Evolutionary conservation across 2,888 invertebrate species (phyloP).

Genomic region (Caenorhabditis afra): DNA sequence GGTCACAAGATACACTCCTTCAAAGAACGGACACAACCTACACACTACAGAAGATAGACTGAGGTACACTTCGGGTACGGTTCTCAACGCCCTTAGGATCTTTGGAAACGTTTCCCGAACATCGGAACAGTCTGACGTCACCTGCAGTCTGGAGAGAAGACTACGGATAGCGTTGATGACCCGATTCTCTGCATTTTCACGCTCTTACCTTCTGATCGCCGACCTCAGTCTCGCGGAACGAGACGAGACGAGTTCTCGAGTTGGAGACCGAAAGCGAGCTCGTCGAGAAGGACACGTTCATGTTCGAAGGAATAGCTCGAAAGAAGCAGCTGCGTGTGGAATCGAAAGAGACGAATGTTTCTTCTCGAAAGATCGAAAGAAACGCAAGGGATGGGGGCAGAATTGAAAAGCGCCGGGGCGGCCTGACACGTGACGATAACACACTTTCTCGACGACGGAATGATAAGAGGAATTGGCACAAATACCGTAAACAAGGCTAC

Average conservation of each 20-base stretch:
- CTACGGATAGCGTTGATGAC: neutral
- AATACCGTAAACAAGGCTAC: slow-evolving; percentile 5
- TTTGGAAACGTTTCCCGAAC: no score
- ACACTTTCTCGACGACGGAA: slow-evolving; percentile 11
- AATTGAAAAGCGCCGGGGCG: slow-evolving; percentile 26
- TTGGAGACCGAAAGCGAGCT: slow-evolving; percentile 35
- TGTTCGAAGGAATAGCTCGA: neutral
- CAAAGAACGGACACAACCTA: slow-evolving; percentile 30
- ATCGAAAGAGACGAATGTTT: neutral
- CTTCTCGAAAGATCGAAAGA: slow-evolving; percentile 11
- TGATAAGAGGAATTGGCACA: slow-evolving; percentile 32
- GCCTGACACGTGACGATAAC: slow-evolving; percentile 47
- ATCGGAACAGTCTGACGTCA: neutral
- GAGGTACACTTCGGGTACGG: neutral
- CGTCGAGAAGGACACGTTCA: slow-evolving; percentile 57
- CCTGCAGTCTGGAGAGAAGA: neutral
- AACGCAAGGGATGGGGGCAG: neutral
- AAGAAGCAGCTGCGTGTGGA: no score
- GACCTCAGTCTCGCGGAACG: slow-evolving; percentile 39
- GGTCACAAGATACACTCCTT: slow-evolving; percentile 34
- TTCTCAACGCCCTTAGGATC: neutral
- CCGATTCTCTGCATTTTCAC: neutral
- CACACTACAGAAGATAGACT: slow-evolving; percentile 16
- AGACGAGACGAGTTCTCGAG: slow-evolving; percentile 30
- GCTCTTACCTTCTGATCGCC: slow-evolving; percentile 27